phyloP scores from a whole-genome alignment of 2,113 vertebrate genomes.

The Gopherus flavomarginatus region DNA sequence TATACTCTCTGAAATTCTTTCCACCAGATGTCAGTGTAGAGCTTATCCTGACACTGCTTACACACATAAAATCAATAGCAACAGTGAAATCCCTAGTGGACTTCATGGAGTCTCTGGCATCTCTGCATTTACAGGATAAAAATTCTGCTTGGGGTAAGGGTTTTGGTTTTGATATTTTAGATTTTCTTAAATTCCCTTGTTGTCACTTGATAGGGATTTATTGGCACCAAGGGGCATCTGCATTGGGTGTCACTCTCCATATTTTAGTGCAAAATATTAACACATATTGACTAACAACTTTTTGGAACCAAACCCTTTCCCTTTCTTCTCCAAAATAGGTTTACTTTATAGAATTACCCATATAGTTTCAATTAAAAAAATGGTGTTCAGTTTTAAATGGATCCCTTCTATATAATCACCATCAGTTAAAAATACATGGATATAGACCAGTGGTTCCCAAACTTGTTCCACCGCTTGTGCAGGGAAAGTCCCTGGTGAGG shows the following conservation, averaged over 20 bases:
- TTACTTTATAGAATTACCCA: neutral
- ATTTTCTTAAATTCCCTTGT: neutral
- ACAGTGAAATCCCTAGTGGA: neutral
- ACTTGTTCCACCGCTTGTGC: no score
- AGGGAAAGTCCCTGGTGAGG: no score
- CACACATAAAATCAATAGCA: neutral
- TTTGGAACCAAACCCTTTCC: neutral
- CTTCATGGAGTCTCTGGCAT: neutral
- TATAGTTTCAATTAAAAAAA: slow-evolving; percentile 39
- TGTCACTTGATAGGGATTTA: neutral
- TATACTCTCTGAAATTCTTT: no score
- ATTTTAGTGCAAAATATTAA: neutral
- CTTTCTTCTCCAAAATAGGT: neutral
- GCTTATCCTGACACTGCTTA: no score
- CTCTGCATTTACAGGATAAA: neutral
- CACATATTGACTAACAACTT: slow-evolving; percentile 14
- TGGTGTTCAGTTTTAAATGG: neutral
- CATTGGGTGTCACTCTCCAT: neutral
- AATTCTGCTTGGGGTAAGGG: neutral
- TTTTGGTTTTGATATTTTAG: neutral
- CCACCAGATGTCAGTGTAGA: no score
- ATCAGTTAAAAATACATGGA: slow-evolving; percentile 32
- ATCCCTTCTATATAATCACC: neutral
- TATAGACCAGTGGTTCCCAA: neutral
- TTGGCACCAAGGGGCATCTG: slow-evolving; percentile 5